A percentile compares a stretch with the other conserved stretches of the same genome.
Conservation (phyloP, 35 echinoderm and acorn worm species). For the Acanthaster planci region DNA sequence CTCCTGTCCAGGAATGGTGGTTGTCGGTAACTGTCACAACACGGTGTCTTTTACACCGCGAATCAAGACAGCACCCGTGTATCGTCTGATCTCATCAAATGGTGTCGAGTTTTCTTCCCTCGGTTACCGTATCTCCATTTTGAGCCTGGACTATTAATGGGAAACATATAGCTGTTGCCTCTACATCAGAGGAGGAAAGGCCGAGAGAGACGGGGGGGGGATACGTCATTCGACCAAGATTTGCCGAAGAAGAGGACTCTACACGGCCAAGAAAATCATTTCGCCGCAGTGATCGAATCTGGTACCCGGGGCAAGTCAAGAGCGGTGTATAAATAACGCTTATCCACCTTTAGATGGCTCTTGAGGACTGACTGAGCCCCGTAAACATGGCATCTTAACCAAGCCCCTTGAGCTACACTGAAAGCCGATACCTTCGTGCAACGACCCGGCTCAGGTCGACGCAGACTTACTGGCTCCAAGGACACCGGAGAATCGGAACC, state of each 20-base stretch:
- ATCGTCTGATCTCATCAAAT: constrained; percentile 5
- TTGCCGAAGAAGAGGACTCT: not conserved
- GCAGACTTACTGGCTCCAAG: not conserved
- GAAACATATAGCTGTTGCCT: not conserved
- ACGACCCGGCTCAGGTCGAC: constrained; percentile 4
- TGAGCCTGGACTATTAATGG: not conserved
- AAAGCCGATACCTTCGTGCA: not conserved
- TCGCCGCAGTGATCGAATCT: constrained; percentile 24
- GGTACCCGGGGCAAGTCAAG: not conserved
- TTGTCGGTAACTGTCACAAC: constrained; percentile 1
- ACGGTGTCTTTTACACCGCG: constrained; percentile 3
- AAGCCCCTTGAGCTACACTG: constrained; percentile 13
- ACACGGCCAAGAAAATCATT: not conserved
- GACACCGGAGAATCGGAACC: too few species aligned
- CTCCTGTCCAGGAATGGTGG: too few species aligned
- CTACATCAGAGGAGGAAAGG: not conserved
- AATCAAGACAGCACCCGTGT: constrained; percentile 14
- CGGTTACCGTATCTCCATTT: not conserved
- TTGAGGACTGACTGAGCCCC: not conserved
- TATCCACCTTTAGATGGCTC: constrained; percentile 26
- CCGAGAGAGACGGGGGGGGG: not conserved
- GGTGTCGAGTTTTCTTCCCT: constrained; percentile 22
- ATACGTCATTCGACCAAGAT: constrained; percentile 5
- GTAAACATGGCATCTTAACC: constrained; percentile 26
- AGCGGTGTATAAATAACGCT: constrained; percentile 33